phyloP scores from a whole-genome alignment of 2,888 invertebrate species.

The Rhaphigaster nebulosa region DNA sequence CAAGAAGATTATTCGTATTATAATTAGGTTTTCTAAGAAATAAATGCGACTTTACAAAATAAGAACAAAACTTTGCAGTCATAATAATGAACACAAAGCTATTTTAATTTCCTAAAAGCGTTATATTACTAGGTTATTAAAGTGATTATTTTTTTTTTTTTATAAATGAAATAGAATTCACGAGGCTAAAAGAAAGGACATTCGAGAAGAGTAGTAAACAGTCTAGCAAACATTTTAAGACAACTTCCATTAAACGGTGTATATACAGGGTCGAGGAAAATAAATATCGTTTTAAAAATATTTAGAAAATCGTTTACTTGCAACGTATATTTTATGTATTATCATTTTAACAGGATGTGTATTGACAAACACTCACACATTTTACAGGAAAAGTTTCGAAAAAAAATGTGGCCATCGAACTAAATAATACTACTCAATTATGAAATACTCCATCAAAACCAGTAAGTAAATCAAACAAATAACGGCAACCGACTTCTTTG shows the following conservation, averaged over 20 bases:
- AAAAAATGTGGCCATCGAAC: no score
- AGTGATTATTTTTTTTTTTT: background rate
- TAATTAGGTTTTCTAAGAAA: background rate
- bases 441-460: no score
- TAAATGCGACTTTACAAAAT: background rate
- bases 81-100: background rate
- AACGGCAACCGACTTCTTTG: no score
- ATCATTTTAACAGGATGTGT: background rate
- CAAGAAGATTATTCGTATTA: background rate
- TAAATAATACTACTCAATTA: no score
- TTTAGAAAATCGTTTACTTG: background rate
- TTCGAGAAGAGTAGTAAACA: background rate
- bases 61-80: background rate
- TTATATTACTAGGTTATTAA: background rate
- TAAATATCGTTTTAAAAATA: background rate
- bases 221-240: background rate
- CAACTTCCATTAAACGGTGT: background rate
- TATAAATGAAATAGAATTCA: background rate
- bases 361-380: no score
- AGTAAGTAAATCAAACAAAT: no score
- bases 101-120: background rate
- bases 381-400: no score
- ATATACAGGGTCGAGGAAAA: background rate
- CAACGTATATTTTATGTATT: background rate
- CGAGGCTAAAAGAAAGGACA: background rate